A percentile compares a stretch with the other conserved stretches of the same genome.
Conservation (phyloP, 2,797 vertebrate species). For the Girardinus metallicus region DNA sequence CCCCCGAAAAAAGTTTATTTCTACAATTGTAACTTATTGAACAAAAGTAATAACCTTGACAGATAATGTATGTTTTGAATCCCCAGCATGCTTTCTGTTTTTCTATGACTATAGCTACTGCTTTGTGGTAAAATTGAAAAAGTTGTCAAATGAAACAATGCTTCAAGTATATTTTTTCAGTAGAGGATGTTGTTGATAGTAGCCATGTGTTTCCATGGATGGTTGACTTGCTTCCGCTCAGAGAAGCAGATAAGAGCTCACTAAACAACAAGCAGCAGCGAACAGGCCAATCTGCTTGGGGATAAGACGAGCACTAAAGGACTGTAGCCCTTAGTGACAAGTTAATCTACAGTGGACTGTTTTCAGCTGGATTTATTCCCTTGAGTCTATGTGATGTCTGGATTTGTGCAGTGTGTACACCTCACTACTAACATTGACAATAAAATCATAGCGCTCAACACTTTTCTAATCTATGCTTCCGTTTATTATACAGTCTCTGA, state of each 20-base stretch:
- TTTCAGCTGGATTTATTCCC: conserved; percentile 24
- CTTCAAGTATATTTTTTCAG: conserved; percentile 10
- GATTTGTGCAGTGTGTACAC: conserved; percentile 8
- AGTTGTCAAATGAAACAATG: background rate
- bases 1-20: background rate
- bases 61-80: background rate
- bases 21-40: background rate
- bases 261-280: conserved; percentile 56
- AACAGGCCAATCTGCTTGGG: conserved; percentile 41
- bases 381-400: background rate
- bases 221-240: conserved; percentile 20
- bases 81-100: background rate
- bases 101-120: background rate
- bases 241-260: conserved; percentile 61
- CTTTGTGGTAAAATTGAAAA: background rate
- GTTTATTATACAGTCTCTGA: conserved; percentile 34
- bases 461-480: conserved; percentile 13
- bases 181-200: conserved; percentile 16
- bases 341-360: conserved; percentile 58
- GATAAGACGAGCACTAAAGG: conserved; percentile 53
- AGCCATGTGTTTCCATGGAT: conserved; percentile 28
- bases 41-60: background rate
- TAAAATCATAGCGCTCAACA: conserved; percentile 51
- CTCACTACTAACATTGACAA: conserved; percentile 33
- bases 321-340: conserved; percentile 58